Base-by-base conservation (phyloP, 2,113 vertebrate genomes). In the Cyprinodon tularosa region DNA sequence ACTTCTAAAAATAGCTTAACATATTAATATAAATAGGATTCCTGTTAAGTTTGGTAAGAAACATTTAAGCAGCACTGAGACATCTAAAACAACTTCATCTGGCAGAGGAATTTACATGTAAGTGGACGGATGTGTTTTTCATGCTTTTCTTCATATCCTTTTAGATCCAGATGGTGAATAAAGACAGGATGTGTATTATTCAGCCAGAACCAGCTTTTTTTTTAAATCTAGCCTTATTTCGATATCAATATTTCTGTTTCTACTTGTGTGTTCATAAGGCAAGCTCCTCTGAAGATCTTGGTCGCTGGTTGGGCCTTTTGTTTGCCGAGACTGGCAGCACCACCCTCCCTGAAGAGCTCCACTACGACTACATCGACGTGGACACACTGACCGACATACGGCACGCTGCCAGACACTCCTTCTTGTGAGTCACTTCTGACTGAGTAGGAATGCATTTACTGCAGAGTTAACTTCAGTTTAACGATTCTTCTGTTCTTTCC, bases 321-420 rank as follows among this genome's bases (percentile, higher is more conserved):
- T 93, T 99, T 80, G 97, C 96, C 66, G 97, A 98, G 88, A 96
- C 95, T 0, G 97, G 97, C 70, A 96, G 95, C 0, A 76, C 86
- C 70, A 94, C 95, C 0, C 94, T 95, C 3, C 98, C 97, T 0
- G 97, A 99, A 86, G 95, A 96, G 2, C 82, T 99, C 84, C 98
- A 99, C 91, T 99, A 99, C 0, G 98, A 99, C 89, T 99, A 99
- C 0, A 96, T 99, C 70, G 98, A 99, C 0, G 96, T 99, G 94
- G 98, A 99, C 85, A 98, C 96, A 0, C 95, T 99, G 68, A 96
- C 95, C 69, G 97, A 96, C 90, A 98, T 99, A 39, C 95, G 95
- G 85, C 96, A 96, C 0, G 97, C 97, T 0, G 97, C 97, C 74
- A 95, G 96, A 29, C 95, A 97, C 92, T 99, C 98, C 69, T 99